These are phyloP conservation scores for Pseudochirops corinnae DNA, from an alignment of 2,797 vertebrate genomes.

Conservation along the genomic window DNA sequence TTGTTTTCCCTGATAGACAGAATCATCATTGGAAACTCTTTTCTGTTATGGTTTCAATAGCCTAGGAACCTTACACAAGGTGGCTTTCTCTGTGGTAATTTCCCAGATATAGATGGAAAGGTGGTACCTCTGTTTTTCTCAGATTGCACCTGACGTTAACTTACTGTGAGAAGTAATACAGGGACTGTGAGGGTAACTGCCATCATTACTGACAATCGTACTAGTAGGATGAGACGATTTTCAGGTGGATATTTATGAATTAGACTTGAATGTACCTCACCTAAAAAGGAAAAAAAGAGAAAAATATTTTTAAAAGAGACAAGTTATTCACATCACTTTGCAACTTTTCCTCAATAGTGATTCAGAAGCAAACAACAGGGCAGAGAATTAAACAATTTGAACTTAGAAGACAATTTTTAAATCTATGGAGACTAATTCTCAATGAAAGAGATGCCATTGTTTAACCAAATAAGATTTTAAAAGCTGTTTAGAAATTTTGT, in stretches of 20 bases:
- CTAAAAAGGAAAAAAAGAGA: constrained; percentile 77
- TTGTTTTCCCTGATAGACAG: background rate
- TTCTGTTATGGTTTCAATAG: too few relatives aligned
- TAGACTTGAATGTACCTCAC: constrained; percentile 85
- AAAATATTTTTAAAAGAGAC: constrained; percentile 63
- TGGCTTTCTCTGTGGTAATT: constrained; percentile 10
- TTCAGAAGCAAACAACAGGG: constrained; percentile 73
- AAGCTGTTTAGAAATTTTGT: background rate
- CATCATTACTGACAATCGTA: constrained; percentile 87
- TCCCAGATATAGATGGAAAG: background rate
- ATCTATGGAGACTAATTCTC: background rate
- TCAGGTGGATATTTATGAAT: constrained; percentile 87
- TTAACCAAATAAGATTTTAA: background rate
- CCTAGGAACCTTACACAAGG: background rate
- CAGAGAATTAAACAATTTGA: constrained; percentile 67
- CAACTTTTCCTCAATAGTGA: constrained; percentile 76
- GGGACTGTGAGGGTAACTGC: constrained; percentile 89
- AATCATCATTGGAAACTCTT: background rate
- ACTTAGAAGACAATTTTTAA: constrained; percentile 6
- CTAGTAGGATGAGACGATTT: constrained; percentile 83
- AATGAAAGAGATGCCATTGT: background rate
- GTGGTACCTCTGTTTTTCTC: background rate
- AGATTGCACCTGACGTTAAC: constrained; percentile 44
- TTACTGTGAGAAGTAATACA: constrained; percentile 89
- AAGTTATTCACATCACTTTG: constrained; percentile 54